A percentile compares a stretch with the other conserved stretches of the same genome.
Conservation (phyloP, 2,113 vertebrate genomes). For the Myrmecophaga tridactyla region DNA sequence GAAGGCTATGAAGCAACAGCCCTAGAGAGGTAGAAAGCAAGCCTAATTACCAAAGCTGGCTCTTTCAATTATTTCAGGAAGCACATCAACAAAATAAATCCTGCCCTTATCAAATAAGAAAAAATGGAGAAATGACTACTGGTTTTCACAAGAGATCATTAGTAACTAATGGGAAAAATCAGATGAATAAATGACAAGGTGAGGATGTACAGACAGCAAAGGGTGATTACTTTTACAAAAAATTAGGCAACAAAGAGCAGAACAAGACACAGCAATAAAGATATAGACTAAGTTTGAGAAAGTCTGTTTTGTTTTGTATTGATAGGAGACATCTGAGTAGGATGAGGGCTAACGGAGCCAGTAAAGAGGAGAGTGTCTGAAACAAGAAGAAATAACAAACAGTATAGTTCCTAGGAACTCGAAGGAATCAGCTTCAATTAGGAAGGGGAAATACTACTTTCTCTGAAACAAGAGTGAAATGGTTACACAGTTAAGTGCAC, state of each 20-base stretch:
- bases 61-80: not conserved
- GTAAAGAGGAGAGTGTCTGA: not conserved
- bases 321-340: not conserved
- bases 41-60: not conserved
- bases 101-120: not conserved
- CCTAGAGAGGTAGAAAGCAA: constrained; percentile 20
- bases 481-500: not conserved
- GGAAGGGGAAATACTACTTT: not conserved
- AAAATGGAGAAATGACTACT: not conserved
- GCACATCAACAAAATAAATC: not conserved
- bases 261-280: not conserved
- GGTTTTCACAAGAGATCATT: not conserved
- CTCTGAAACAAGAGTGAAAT: not conserved
- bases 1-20: not conserved
- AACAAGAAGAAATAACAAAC: not conserved
- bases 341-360: not conserved
- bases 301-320: no score
- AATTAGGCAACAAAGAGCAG: not conserved
- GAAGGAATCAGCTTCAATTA: not conserved
- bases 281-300: not conserved
- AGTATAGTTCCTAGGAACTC: not conserved
- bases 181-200: not conserved
- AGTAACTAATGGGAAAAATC: not conserved
- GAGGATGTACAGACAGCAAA: not conserved
- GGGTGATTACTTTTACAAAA: not conserved